Evolutionary conservation across 2,888 invertebrate species (phyloP), one percentile per base, ranked within the genome.

Genomic region (Agrochola lota): DNA sequence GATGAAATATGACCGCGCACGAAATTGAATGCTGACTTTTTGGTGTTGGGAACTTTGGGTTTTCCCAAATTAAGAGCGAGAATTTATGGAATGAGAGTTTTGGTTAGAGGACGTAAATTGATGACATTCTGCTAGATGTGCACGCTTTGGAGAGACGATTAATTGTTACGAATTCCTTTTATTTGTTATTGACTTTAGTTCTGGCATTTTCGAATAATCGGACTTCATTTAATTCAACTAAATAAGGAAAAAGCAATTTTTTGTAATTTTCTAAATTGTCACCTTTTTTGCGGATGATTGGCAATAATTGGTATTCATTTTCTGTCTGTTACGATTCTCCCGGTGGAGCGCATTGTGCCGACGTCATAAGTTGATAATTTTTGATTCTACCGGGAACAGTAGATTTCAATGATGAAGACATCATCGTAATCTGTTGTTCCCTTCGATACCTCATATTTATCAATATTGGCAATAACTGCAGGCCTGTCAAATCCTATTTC

Each of bases 21-120:
- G 79, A 87, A 89, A 89, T 89, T 89, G 88, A 89, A 87, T 81
- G 88, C 86, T 84, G 88, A 88, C 80, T 87, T 85, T 85, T 88
- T 72, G 84, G 88, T 88, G 86, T 81, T 88, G 77, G 80, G 72
- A 83, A 85, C 81, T 85, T 81, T 81, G 88, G 87, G 71, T 80
- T 83, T 84, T 76, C 78, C 60, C 76, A 84, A 88, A 88, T 88
- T 88, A 87, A 88, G 86, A 80, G 74, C 62, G 80, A 78, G 71
- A 87, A 88, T 88, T 88, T 88, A 88, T 88, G 85, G 82, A 87
- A 88, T 84, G 85, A 85, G 85, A 83, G 83, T 87, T 88, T 76
- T 80, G 72, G 80, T 76, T 78, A 52, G 66, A 43, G 70, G 60
- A 75, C 75, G 74, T 62, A 83, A 87, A 87, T 88, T 88, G 78